These are phyloP conservation scores for Ceratothoa steindachneri DNA, from an alignment of 2,888 invertebrate genomes.

Conservation along the genomic window DNA sequence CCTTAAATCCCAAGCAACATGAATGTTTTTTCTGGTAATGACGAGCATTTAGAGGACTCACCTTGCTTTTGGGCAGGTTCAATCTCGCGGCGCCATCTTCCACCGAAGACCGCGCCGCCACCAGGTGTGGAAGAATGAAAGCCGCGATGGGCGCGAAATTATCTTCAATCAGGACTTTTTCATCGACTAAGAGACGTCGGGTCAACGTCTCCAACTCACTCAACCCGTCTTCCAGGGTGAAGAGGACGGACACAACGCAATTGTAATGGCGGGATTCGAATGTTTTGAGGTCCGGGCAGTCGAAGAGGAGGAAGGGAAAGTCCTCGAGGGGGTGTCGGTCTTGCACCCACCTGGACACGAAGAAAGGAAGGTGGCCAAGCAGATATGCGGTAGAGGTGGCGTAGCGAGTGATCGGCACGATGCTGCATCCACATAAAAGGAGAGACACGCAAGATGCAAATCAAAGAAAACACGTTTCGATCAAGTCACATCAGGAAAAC, in stretches of 20 bases:
- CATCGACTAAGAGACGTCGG: background rate
- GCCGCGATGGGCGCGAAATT: background rate
- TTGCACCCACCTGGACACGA: background rate
- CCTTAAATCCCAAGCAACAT: too few relatives aligned
- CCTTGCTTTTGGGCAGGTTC: background rate
- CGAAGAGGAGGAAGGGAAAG: background rate
- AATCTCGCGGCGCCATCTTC: background rate
- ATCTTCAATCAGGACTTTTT: background rate
- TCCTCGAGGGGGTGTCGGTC: background rate
- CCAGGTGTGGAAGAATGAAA: background rate
- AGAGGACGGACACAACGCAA: background rate
- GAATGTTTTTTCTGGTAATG: too few relatives aligned
- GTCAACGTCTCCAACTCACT: background rate
- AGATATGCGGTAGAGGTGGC: too few relatives aligned
- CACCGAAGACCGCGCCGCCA: background rate
- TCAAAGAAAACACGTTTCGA: too few relatives aligned
- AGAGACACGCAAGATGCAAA: too few relatives aligned
- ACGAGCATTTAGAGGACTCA: too few relatives aligned
- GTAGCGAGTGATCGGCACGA: too few relatives aligned
- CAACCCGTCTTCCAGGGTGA: background rate
- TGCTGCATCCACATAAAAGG: too few relatives aligned
- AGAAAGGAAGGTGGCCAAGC: background rate
- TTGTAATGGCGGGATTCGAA: background rate
- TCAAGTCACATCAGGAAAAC: too few relatives aligned
- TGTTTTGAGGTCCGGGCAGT: background rate